Conservation (phyloP, 1,140 invertebrate genomes). For the Drosophila sp. region DNA sequence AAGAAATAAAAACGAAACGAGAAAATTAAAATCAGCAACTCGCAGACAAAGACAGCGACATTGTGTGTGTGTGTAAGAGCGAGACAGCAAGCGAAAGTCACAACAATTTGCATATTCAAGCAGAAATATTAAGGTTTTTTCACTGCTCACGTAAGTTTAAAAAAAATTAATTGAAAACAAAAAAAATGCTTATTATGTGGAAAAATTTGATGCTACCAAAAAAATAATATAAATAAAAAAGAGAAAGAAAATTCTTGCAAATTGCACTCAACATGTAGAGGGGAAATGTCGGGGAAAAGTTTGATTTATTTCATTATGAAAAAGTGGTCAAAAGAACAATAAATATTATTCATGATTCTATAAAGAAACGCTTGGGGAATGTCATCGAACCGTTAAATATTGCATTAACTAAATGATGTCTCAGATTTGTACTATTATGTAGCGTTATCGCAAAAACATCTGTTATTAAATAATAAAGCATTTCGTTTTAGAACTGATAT, state of each 20-base stretch:
- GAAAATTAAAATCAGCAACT: constrained; percentile 11
- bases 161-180: constrained; percentile 15
- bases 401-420: neutral
- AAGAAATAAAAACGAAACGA: constrained; percentile 14
- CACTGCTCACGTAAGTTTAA: constrained; percentile 60
- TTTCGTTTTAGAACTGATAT: too few species aligned
- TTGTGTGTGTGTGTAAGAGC: constrained; percentile 3
- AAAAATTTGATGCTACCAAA: constrained; percentile 73
- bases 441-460: too few species aligned
- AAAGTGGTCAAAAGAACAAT: constrained; percentile 6
- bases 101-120: constrained; percentile 57
- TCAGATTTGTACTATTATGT: too few species aligned
- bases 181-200: constrained; percentile 45
- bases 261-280: constrained; percentile 41
- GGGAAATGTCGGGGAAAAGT: neutral
- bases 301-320: constrained; percentile 16
- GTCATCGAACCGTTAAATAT: neutral
- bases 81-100: constrained; percentile 5
- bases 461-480: too few species aligned
- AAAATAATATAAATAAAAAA: constrained; percentile 19
- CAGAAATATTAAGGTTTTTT: constrained; percentile 40
- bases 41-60: constrained; percentile 25
- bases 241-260: constrained; percentile 19
- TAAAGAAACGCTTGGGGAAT: neutral
- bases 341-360: neutral